Base-by-base conservation (phyloP, 2,797 vertebrate genomes). In the Cynopterus sphinx region DNA sequence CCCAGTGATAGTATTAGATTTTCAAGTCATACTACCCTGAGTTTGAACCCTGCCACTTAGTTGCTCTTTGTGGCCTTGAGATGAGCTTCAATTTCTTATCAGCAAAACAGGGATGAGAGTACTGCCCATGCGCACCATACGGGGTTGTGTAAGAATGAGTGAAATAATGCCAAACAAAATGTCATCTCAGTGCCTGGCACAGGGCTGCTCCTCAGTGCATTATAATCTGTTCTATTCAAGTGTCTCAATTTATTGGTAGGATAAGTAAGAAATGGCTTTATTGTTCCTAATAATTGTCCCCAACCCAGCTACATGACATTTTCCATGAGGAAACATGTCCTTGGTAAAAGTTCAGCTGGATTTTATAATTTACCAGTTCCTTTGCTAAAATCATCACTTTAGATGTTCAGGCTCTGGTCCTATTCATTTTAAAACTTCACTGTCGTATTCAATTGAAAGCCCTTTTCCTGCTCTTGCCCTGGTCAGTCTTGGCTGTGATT, bases 41-140 rank as follows among this genome's bases (percentile, higher is more conserved):
- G 15, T 85, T 68, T 86, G 77, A 93, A 57, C 11, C 10, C 65
- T 67, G 22, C 36, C 70, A 59, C 28, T 71, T 43, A 24, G 49
- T 89, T 86, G 57, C 70, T 61, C 65, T 61, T 4, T 6, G 53
- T 33, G 70, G 67, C 49, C 51, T 74, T 55, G 57, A 49, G 11
- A 21, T 17, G 36, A 71, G 26, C 39, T 55, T 95, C 51, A 5
- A 17, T 74, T 81, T 91, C 67, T 70, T 41, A 59, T 41, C 79
- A 90, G 46, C 39, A 31, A 41, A 51, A 22, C 26, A 63, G 17
- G n/a, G 31, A 15, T 61, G 33, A 59, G 21, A 70, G 22, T 2
- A 31, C 24, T 51, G 43, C 39, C 26, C 0, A 0, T 22, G 3
- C 4, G 13, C 2, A 2, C 21, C n/a, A 8, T 21, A 21, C 1